Evolutionary conservation across 92 coral and sea anemone genomes (phyloP).

Genomic region (Diadumene lineata): DNA sequence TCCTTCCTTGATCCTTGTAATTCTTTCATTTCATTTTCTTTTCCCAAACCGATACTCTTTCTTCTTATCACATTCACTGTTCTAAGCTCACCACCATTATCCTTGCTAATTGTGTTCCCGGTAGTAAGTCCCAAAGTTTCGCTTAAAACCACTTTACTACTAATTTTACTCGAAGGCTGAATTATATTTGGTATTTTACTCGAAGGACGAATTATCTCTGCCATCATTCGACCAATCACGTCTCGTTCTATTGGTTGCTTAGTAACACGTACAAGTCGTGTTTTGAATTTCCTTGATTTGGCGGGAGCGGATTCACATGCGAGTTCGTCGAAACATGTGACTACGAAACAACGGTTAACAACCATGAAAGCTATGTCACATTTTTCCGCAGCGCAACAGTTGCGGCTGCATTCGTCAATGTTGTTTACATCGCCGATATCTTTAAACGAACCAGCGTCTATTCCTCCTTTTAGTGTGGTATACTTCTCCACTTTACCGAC

Average conservation of each 20-base stretch:
- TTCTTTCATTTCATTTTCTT: not conserved
- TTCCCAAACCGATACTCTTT: not conserved
- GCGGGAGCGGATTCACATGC: conserved; percentile 65
- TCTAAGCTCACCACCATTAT: not conserved
- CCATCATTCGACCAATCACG: conserved; percentile 40
- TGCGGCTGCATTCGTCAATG: conserved; percentile 40
- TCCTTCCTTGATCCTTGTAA: conserved; percentile 1
- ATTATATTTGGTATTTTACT: not conserved
- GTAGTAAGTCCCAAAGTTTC: not conserved
- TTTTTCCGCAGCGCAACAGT: conserved; percentile 54
- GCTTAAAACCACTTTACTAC: not conserved
- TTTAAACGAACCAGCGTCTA: conserved; percentile 69
- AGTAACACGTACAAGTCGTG: conserved; percentile 60
- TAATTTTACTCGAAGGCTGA: too few species aligned
- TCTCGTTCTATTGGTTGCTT: conserved; percentile 42
- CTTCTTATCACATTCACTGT: not conserved
- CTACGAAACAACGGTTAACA: conserved; percentile 61
- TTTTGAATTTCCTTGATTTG: conserved; percentile 40
- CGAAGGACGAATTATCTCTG: conserved; percentile 67
- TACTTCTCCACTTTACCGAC: conserved; percentile 30
- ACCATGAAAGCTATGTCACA: conserved; percentile 81
- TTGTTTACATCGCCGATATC: conserved; percentile 60
- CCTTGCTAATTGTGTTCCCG: too few species aligned
- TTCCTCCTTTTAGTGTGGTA: conserved; percentile 70
- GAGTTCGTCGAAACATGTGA: conserved; percentile 56